These are phyloP conservation scores for Heliconius eleuchia DNA, from an alignment of 1,140 invertebrate species.

Conservation along the genomic window DNA sequence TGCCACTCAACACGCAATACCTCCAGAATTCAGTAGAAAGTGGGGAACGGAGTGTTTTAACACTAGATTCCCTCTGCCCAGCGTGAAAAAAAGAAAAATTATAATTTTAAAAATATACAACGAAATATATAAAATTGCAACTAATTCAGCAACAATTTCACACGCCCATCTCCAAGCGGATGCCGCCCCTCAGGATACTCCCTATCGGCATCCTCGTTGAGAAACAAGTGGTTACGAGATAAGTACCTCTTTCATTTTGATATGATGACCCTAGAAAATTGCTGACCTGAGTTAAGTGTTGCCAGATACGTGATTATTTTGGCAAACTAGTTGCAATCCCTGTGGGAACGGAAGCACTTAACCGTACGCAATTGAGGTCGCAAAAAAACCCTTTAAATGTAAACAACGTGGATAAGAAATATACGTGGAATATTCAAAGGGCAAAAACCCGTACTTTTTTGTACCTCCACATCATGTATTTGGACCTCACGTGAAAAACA, in stretches of 20 bases:
- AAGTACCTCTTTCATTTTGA: slow-evolving; percentile 36
- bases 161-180: slow-evolving; percentile 48
- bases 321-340: slow-evolving; percentile 43
- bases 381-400: slow-evolving; percentile 48
- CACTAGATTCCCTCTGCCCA: no score
- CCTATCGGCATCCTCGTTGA: slow-evolving; percentile 44
- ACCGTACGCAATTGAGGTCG: slow-evolving; percentile 41
- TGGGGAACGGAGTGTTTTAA: no score
- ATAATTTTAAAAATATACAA: no score
- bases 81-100: no score
- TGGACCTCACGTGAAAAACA: slow-evolving; percentile 27
- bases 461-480: neutral
- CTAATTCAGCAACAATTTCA: slow-evolving; percentile 32
- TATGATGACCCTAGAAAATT: slow-evolving; percentile 37
- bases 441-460: slow-evolving; percentile 15
- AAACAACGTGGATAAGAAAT: slow-evolving; percentile 30
- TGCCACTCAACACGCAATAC: no score
- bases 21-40: no score
- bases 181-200: slow-evolving; percentile 48
- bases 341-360: slow-evolving; percentile 62
- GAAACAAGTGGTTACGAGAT: slow-evolving; percentile 39
- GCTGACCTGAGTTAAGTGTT: slow-evolving; percentile 48
- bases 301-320: slow-evolving; percentile 62
- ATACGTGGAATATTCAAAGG: slow-evolving; percentile 20
- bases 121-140: neutral